Conservation (phyloP, 2,113 vertebrate species). For the Myotis lucifugus region DNA sequence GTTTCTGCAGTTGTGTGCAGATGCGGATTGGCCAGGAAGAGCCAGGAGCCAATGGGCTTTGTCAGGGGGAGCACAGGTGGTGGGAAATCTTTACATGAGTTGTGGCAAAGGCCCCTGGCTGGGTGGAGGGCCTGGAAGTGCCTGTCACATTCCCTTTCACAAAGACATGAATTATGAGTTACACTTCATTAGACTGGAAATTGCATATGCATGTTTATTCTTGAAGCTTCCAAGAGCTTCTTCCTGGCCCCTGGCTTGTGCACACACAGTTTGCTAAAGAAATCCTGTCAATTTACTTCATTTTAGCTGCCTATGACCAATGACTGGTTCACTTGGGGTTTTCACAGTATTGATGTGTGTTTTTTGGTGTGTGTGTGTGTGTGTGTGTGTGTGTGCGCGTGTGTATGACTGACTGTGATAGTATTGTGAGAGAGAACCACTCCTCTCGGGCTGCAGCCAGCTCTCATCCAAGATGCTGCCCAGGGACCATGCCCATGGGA, state of each 20-base stretch:
- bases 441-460: not conserved
- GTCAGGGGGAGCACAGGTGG: not conserved
- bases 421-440: not conserved
- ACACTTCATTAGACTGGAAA: not conserved
- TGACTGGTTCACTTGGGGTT: not conserved
- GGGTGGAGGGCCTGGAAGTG: not conserved
- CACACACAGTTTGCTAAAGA: not conserved
- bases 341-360: not conserved
- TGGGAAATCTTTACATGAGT: not conserved
- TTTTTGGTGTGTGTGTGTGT: not conserved
- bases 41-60: not conserved
- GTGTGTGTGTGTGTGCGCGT: rapidly evolving
- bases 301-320: not conserved
- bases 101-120: not conserved
- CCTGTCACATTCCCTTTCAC: not conserved
- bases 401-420: not conserved
- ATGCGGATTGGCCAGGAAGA: rapidly evolving
- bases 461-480: not conserved
- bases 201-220: constrained; percentile 23
- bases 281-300: not conserved
- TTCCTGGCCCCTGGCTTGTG: not conserved
- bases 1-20: not conserved
- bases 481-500: not conserved
- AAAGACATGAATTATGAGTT: not conserved
- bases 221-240: constrained; percentile 32